Evolutionary conservation across 1,140 invertebrate genomes (phyloP).

Genomic region (Harlomillsia oculata): DNA sequence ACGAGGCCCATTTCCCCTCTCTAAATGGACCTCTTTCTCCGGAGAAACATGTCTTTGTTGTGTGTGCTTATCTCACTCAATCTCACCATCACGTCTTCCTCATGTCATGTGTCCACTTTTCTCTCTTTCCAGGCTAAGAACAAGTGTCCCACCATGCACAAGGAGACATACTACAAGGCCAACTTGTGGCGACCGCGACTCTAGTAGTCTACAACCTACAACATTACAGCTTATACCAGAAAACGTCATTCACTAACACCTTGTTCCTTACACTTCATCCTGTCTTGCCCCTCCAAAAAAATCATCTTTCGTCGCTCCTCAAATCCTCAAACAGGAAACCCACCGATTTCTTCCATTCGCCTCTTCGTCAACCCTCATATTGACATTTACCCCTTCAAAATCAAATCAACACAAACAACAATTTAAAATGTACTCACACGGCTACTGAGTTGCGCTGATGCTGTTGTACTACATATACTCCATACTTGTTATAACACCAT

Average conservation of each 20-base stretch:
- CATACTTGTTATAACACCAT: no score
- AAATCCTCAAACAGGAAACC: no score
- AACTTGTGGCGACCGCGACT: constrained; percentile 35
- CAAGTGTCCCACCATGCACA: constrained; percentile 35
- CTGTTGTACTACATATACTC: no score
- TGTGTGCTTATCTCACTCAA: not conserved
- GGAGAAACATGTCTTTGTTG: no score
- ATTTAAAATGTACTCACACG: no score
- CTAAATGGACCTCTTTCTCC: no score
- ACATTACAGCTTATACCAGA: not conserved
- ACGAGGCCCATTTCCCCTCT: no score
- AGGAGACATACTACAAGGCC: constrained; percentile 33
- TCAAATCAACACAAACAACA: no score
- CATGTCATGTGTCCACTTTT: constrained; percentile 1
- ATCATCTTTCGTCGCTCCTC: not conserved
- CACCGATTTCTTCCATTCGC: not conserved
- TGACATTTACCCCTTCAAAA: not conserved
- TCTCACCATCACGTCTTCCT: constrained; percentile 2
- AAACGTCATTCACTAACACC: not conserved
- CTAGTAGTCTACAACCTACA: not conserved
- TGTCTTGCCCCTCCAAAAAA: no score
- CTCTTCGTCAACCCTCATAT: no score
- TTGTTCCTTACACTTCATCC: not conserved
- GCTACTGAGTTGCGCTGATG: no score
- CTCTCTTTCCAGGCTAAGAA: constrained; percentile 31